Conservation (phyloP, 30 jellyfish, hydroid and myxozoan species). For the Mastigias papua region DNA sequence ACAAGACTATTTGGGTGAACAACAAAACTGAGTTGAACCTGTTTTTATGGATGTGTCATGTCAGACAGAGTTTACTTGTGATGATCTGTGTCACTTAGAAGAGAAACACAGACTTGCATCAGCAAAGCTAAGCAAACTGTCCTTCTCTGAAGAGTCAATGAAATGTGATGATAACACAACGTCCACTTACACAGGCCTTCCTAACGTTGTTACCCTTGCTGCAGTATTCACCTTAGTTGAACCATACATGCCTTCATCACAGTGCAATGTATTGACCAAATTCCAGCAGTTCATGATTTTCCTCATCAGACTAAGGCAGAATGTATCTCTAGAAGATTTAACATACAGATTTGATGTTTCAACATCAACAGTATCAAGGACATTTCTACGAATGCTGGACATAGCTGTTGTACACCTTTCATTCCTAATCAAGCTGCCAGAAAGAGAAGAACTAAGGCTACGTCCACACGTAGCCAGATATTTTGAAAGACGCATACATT, state of each 20-base stretch:
- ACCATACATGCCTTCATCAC: neutral
- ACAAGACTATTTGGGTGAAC: neutral
- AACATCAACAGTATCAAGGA: slow-evolving; percentile 20
- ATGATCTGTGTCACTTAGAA: neutral
- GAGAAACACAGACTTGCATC: neutral
- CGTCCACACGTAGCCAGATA: neutral
- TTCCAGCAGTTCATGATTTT: slow-evolving; percentile 4
- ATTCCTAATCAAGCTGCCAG: slow-evolving; percentile 28
- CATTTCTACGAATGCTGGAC: slow-evolving; percentile 2
- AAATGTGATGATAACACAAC: neutral
- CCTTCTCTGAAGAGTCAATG: slow-evolving; percentile 20
- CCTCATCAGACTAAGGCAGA: neutral
- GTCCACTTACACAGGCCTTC: slow-evolving; percentile 8
- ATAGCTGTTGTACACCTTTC: neutral
- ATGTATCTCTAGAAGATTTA: slow-evolving; percentile 5
- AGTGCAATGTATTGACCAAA: neutral
- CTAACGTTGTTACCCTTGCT: neutral
- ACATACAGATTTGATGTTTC: slow-evolving; percentile 46
- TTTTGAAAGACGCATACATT: neutral
- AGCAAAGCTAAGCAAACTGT: neutral
- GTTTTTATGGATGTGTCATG: neutral
- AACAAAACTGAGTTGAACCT: neutral
- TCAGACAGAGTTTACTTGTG: neutral
- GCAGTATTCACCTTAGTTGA: neutral
- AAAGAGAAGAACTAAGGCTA: slow-evolving; percentile 29